Evolutionary conservation across 2,888 invertebrate species (phyloP), one percentile per base, ranked within the genome.

Genomic region (Hyles lineata): DNA sequence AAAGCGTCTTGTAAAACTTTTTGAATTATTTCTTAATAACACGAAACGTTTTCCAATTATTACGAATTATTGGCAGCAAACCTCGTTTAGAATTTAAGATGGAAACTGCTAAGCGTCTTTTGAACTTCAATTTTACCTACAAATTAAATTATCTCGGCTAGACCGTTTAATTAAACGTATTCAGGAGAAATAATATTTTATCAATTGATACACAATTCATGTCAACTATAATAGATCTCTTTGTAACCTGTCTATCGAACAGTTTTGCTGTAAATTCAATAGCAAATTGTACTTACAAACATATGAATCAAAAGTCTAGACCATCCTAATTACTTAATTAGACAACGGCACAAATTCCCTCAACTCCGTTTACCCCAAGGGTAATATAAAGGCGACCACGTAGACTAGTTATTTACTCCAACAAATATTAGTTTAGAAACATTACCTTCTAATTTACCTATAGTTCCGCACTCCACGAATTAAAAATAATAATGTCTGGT

Each of bases 401-500:
- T 63, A 63, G 43, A 63, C 63, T 23, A 15, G 43, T 62, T 55
- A n/a, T 63, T 63, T 43, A 63, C 63, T 63, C 11, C 9, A 35
- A 43, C 21, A 63, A 63, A 63, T 43, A 11, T 50, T 67, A 43
- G 43, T n/a, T 67, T 21, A 43, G 17, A 17, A 55, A 50, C 21
- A 23, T 50, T 23, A 23, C 43, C 50, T 8, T 50, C 23, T 43
- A 23, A 67, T 67, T 43, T 25, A 50, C 50, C n/a, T 43, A 21
- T 0, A 67, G 43, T 67, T 63, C 43, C 4, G 50, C 43, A 67
- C 23, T 67, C 35, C 21, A 35, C 21, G 25, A 87, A 90, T 90
- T 90, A 90, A 88, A 90, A 89, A 89, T 90, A 90, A 67, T 67
- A n/a, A 23, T 21, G 63, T 43, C 67, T 67, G 67, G 67, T 67